A percentile compares a stretch with the other conserved stretches of the same genome.
Evolutionary conservation across 2,113 vertebrate genomes (phyloP).

Genomic region (Aix galericulata): DNA sequence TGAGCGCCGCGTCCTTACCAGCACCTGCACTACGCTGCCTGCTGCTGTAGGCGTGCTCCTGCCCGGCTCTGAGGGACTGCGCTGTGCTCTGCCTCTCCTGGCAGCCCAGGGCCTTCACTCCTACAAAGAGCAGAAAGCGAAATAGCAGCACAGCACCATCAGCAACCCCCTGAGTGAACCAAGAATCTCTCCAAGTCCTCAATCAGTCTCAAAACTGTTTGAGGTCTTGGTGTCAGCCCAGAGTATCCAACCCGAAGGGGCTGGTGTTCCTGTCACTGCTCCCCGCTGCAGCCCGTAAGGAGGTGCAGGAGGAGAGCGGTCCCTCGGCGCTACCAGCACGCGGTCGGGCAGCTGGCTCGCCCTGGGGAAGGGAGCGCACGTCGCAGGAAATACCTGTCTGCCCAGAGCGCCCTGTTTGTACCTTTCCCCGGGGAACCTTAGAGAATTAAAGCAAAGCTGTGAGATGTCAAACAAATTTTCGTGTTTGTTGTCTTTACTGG

Average conservation of each 20-base stretch:
- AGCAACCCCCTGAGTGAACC: not conserved
- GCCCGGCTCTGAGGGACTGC: not conserved
- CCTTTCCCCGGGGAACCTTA: not conserved
- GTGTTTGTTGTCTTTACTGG: slow-evolving; percentile 32
- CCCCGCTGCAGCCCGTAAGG: not conserved
- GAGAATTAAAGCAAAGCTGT: slow-evolving; percentile 48
- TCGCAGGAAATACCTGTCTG: slow-evolving; percentile 17
- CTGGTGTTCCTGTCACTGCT: not conserved
- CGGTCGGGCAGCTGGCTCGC: not conserved
- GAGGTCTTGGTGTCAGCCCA: not conserved
- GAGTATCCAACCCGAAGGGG: not conserved
- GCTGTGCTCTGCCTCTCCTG: not conserved
- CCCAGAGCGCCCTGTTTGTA: slow-evolving; percentile 15
- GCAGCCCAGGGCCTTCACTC: not conserved
- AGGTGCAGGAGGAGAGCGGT: not conserved
- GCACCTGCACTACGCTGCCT: not conserved
- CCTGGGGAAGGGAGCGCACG: not conserved
- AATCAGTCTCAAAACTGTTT: not conserved
- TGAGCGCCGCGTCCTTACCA: not conserved
- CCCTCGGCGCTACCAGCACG: not conserved
- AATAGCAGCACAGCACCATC: not conserved
- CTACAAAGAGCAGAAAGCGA: not conserved
- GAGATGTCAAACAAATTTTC: not conserved
- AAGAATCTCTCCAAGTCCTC: not conserved
- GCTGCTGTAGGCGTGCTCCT: not conserved